These are phyloP conservation scores for Chiloscyllium plagiosum DNA, from an alignment of 2,113 vertebrate species.

Conservation along the genomic window DNA sequence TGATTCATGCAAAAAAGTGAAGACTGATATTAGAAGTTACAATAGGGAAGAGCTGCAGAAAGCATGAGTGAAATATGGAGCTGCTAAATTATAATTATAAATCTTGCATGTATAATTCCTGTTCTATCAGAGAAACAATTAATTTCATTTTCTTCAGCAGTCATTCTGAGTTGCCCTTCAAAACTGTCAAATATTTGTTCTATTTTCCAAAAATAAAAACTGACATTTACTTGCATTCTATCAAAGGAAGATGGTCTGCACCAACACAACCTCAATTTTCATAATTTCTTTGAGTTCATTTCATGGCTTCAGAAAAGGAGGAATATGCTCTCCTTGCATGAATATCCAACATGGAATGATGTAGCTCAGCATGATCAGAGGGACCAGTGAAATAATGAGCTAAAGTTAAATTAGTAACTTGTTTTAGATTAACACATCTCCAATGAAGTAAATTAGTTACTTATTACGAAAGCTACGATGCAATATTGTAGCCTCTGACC, in stretches of 20 bases:
- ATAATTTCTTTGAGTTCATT: not conserved
- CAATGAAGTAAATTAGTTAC: not conserved
- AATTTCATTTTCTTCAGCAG: not conserved
- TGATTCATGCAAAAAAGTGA: not conserved
- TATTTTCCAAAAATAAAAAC: not conserved
- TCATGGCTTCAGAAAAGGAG: not conserved
- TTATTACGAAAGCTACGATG: not conserved
- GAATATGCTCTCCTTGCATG: not conserved
- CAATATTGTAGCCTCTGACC: not conserved
- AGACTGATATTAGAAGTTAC: not conserved
- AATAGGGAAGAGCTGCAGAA: too few relatives aligned
- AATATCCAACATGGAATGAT: not conserved
- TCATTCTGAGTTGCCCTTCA: not conserved
- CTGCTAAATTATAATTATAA: not conserved
- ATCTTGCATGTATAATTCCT: not conserved
- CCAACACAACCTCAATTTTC: not conserved
- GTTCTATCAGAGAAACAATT: not conserved
- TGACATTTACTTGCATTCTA: not conserved
- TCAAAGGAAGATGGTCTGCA: not conserved
- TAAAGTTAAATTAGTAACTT: not conserved
- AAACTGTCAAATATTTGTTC: not conserved
- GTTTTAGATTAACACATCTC: not conserved
- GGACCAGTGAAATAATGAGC: not conserved
- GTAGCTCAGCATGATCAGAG: not conserved
- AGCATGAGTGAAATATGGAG: not conserved